phyloP scores from a whole-genome alignment of 2,113 vertebrate genomes.

The Dendropsophus ebraccatus region DNA sequence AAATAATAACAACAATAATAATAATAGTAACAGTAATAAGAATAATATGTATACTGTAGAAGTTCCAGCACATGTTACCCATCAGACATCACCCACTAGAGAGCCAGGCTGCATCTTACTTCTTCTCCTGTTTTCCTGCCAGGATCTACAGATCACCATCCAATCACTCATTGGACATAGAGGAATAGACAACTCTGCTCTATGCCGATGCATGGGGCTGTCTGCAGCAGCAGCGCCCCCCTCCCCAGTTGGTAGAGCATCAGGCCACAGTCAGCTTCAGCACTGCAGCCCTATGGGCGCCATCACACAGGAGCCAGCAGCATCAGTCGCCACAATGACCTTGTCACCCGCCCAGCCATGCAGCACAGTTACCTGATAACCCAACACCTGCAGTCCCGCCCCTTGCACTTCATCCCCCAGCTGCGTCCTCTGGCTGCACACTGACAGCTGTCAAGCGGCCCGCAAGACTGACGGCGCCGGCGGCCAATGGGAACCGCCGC shows the following conservation, averaged over 20 bases:
- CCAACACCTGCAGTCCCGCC: conserved; percentile 39
- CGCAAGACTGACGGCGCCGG: neutral
- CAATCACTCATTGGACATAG: no score
- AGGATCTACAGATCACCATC: no score
- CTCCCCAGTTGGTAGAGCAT: neutral
- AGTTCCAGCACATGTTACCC: no score
- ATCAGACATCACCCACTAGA: no score
- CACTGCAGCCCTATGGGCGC: neutral
- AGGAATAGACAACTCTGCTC: no score
- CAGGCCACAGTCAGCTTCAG: conserved; percentile 29
- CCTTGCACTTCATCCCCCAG: conserved; percentile 25
- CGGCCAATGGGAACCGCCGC: conserved; percentile 1
- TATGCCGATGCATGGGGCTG: neutral
- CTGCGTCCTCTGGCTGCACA: conserved; percentile 1
- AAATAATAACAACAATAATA: no score
- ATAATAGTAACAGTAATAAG: no score
- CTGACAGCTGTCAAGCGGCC: conserved; percentile 38
- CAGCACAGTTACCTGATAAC: conserved; percentile 30
- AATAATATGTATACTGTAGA: no score
- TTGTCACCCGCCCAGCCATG: conserved; percentile 5
- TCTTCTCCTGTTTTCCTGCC: no score
- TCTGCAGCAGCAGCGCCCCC: neutral
- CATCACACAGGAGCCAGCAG: neutral
- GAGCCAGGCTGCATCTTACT: no score
- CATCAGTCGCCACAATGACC: neutral